phyloP scores from a whole-genome alignment of 2,113 vertebrate species.

The Daubentonia madagascariensis region DNA sequence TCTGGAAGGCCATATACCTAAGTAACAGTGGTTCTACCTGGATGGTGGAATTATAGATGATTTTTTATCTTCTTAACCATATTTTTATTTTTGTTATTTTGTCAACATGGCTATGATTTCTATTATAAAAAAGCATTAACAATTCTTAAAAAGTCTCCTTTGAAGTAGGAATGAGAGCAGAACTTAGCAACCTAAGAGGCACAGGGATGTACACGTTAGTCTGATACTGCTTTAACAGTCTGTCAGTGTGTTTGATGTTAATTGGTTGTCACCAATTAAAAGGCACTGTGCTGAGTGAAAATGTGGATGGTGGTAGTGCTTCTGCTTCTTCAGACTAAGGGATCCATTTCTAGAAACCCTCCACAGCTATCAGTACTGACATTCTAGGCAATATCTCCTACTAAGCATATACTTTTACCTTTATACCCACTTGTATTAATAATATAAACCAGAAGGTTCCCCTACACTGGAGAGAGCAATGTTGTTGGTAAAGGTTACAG shows the following conservation, averaged over 20 bases:
- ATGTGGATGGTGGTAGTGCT: not conserved
- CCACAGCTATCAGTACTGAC: not conserved
- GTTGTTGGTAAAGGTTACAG: not conserved
- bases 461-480: not conserved
- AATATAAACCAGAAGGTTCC: not conserved
- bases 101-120: not conserved
- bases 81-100: constrained; percentile 8
- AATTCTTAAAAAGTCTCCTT: constrained; percentile 36
- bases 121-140: constrained; percentile 34
- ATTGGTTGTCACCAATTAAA: not conserved
- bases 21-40: constrained; percentile 14
- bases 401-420: not conserved
- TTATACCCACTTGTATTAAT: not conserved
- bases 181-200: constrained; percentile 35
- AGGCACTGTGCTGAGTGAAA: constrained; percentile 39
- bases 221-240: not conserved
- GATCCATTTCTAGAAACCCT: not conserved
- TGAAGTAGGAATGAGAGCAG: constrained; percentile 28
- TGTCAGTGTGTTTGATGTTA: not conserved
- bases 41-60: not conserved
- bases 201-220: not conserved
- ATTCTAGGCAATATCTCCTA: not conserved
- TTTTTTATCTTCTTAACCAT: not conserved
- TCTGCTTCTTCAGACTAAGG: not conserved
- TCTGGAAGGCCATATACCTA: constrained; percentile 30